A percentile compares a stretch with the other conserved stretches of the same genome.
Conservation (phyloP, 53 echinoderm and acorn worm species). For the Stichopus horrens region DNA sequence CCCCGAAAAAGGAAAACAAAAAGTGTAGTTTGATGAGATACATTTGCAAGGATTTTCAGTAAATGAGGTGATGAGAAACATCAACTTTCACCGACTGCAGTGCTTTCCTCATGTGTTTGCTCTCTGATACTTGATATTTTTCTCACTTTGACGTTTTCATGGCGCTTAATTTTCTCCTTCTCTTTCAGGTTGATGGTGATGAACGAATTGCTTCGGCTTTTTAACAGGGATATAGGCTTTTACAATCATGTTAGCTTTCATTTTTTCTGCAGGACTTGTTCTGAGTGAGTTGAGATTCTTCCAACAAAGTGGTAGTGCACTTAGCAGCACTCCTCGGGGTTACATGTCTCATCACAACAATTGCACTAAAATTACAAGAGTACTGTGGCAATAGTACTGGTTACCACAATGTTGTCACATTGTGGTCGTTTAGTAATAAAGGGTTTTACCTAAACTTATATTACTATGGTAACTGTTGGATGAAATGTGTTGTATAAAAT, state of each 20-base stretch:
- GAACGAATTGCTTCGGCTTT: conserved; percentile 71
- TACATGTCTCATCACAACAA: too few species aligned
- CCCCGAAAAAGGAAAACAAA: too few species aligned
- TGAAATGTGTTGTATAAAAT: too few species aligned
- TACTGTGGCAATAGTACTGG: too few species aligned
- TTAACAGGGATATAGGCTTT: conserved; percentile 83
- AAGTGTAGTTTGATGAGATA: too few species aligned
- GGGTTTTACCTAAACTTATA: too few species aligned
- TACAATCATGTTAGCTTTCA: conserved; percentile 73
- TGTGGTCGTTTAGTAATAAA: too few species aligned
- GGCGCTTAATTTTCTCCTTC: conserved; percentile 5
- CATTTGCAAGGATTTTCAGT: too few species aligned
- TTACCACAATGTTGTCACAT: too few species aligned
- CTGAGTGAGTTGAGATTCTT: conserved; percentile 9
- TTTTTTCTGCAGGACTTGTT: conserved; percentile 63
- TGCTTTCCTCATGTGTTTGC: background rate
- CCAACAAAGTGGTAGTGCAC: background rate
- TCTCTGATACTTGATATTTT: background rate
- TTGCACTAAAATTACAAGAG: too few species aligned
- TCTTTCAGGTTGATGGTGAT: conserved; percentile 70
- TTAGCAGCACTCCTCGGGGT: too few species aligned
- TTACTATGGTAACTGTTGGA: too few species aligned
- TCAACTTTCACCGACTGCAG: background rate
- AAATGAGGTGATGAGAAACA: background rate
- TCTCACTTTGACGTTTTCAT: background rate